Base-by-base conservation (phyloP, 2,797 vertebrate genomes). In the Chaetodon trifasciatus region DNA sequence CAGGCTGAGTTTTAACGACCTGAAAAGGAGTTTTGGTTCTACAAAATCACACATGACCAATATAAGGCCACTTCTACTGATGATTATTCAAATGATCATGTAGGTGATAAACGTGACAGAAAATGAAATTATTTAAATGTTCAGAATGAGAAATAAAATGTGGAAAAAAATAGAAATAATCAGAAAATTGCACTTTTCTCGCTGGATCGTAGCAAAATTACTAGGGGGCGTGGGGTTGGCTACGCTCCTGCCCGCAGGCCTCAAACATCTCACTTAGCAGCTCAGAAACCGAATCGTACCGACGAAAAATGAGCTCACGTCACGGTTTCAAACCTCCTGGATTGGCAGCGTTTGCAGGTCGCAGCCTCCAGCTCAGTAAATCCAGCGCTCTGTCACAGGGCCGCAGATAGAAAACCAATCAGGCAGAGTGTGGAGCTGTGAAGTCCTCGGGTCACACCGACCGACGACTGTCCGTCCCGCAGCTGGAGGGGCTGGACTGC, bases 361-460 rank as follows among this genome's bases (percentile, higher is more conserved):
- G 60, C 58, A 47, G 83, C 76, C 81, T 75, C 15, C 56, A 24
- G 81, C 68, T 58, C 74, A 32, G 49, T 58, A 46, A 49, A 68
- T 71, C 46, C 35, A 1, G 1, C 17, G 67, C 50, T 74, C 72
- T 3, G 69, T 86, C 81, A 68, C 65, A 8, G 69, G 40, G 55
- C 60, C 24, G 8, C 71, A 19, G 74, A 86, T 74, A 63, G 68
- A 74, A 87, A 85, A 72, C 28, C 85, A 87, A 83, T 87, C 87
- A 83, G 64, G 65, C 67, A 1, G 70, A 84, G 79, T 23, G 44
- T 21, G 68, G 63, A 71, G 70, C 69, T 61, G 69, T 67, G 58
- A 82, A 63, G 72, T 67, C 74, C 74, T 32, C 65, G 2, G 76
- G 82, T 74, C 74, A 73, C 64, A 17, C 37, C 52, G 9, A 28